Base-by-base conservation (phyloP, 2,113 vertebrate species). In the Vidua chalybeata region DNA sequence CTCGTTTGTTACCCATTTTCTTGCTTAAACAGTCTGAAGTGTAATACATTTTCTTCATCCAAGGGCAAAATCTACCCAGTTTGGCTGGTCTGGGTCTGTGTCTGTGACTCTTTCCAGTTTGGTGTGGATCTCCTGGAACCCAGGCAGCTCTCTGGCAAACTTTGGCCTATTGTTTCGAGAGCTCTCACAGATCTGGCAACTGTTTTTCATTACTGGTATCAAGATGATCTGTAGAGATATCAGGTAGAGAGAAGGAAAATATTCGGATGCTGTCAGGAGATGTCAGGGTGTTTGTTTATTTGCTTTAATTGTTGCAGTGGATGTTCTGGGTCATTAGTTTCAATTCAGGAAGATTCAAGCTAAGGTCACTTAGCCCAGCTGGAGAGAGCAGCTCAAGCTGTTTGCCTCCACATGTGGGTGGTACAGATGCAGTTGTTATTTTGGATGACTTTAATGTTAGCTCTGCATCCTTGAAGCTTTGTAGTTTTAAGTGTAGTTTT, bases 391-490 rank as follows among this genome's bases (percentile, higher is more conserved):
- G 56, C 79, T 87, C 88, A 89, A 92, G 79, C 88, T 93, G 61
- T 95, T 93, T 93, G 52, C 19, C 68, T 83, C 83, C 79, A 74
- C 75, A 41, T 95, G 85, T 88, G 75, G 71, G 83, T 74, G 37
- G 35, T 35, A 35, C 35, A 35, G 35, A 95, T 86, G 79, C 93
- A 90, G 88, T 80, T 94, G 87, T 78, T 93, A n/a, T 67, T 92
- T 90, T 79, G 41, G 89, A 62, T 0, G 3, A 63, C 82, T 95
- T 81, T 81, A 89, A 94, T 92, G 90, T 94, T 80, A 92, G 45
- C 75, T 78, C 62, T 93, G 52, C 58, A 66, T 88, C 68, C 83
- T 95, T 85, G 92, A 91, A 95, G 90, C 92, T 93, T 81, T 95
- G 39, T 51, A 56, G 90, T 75, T 94, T 68, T 48, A 90, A 94